Base-by-base conservation (phyloP, 2,113 vertebrate species). In the Leucoraja erinaceus region DNA sequence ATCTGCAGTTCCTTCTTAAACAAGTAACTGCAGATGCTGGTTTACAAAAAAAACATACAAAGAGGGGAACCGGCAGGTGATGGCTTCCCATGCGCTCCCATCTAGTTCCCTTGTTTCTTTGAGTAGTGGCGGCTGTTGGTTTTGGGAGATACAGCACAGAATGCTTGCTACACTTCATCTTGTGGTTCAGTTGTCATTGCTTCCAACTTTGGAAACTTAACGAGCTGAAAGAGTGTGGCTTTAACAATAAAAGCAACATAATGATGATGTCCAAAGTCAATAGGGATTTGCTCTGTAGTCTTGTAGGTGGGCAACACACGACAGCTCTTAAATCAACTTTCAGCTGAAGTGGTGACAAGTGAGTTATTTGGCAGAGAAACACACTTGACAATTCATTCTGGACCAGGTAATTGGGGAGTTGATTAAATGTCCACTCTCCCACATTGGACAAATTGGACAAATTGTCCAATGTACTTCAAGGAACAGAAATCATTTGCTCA, bases 291-390 rank as follows among this genome's bases (percentile, higher is more conserved):
- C 47, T 56, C 6, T 86, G 56, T 61, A 63, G 16, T n/a, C 14
- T 88, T 1, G 7, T 5, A 3, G n/a, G 4, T 54, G 63, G 18
- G 31, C 1, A 7, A 18, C 6, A 16, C 83, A 63, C 4, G 6
- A 11, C 10, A 16, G 25, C 83, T 59, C 83, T 61, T 9, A 61
- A 28, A 28, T 12, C 56, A n/a, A 10, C 56, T 7, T 86, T 28
- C 28, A 28, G 56, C 83, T 18, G 28, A 28, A 47, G 22, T 86
- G 59, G 11, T 88, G 83, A 88, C 20, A 63, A 63, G 83, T 88
- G 83, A 88, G 83, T 88, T 63, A 88, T 63, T 88, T 93, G 59
- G 70, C 20, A 75, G 20, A n/a, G 70, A 76, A 59, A 72, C n/a
- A 20, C 38, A 93, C 14, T 74, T 54, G 70, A 56, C 33, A 33